Conservation (phyloP, 2,113 vertebrate genomes). For the Ctenodactylus gundi region DNA sequence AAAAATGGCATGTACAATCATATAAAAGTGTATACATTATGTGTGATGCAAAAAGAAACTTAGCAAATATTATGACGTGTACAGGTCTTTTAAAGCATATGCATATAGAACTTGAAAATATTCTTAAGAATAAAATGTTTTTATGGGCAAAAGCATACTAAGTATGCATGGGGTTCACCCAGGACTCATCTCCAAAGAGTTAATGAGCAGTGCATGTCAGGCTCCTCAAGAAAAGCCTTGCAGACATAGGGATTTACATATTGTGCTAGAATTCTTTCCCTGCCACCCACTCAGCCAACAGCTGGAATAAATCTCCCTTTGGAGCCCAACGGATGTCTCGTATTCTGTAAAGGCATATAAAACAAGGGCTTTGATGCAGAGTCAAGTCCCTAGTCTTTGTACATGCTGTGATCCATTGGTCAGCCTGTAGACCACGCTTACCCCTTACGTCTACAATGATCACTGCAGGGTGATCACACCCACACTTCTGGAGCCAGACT, state of each 20-base stretch:
- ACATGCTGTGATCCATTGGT: neutral
- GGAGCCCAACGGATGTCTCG: neutral
- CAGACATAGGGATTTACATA: neutral
- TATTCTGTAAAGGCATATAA: neutral
- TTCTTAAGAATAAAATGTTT: neutral
- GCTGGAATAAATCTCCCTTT: conserved; percentile 25
- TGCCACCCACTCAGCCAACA: neutral
- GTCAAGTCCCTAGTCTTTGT: neutral
- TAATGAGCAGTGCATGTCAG: neutral
- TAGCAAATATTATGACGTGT: neutral
- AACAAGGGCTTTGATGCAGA: neutral
- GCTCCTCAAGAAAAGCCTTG: neutral
- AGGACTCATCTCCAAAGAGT: neutral
- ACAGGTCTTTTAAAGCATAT: neutral
- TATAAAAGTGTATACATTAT: neutral
- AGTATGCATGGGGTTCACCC: neutral
- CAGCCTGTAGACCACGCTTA: neutral
- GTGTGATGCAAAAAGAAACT: neutral
- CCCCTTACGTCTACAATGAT: neutral
- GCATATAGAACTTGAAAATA: neutral
- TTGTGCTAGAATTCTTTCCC: neutral
- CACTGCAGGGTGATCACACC: neutral
- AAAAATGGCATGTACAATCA: neutral
- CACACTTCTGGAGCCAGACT: neutral
- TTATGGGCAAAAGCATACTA: neutral